Percentiles rank a stretch among this genome's conserved stretches.
Conservation (phyloP, 2,113 vertebrate genomes). For the Grammomys dolichurus region DNA sequence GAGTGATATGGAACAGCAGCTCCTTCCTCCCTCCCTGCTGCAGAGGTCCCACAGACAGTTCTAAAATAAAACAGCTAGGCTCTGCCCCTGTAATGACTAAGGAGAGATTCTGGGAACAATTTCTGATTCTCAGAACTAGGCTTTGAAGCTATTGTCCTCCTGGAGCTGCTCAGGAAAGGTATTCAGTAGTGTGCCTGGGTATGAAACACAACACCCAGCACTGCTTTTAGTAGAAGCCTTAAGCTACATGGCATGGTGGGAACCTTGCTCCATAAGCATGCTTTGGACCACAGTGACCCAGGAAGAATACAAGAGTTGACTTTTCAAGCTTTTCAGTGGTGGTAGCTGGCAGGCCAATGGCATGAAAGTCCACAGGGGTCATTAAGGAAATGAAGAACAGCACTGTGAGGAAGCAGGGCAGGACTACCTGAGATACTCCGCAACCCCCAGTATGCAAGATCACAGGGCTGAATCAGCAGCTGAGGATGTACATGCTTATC, state of each 20-base stretch:
- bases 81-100: not conserved
- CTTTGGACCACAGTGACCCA: not conserved
- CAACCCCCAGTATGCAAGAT: not conserved
- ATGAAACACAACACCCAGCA: conserved; percentile 20
- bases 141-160: conserved; percentile 23
- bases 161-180: not conserved
- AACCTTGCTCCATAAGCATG: not conserved
- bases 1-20: not conserved
- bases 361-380: not conserved
- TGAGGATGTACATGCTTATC: not conserved
- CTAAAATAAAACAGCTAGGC: conserved; percentile 8
- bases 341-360: not conserved
- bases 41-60: not conserved
- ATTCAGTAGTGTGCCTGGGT: not conserved
- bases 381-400: not conserved
- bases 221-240: not conserved
- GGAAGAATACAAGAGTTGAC: not conserved
- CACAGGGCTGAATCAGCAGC: not conserved
- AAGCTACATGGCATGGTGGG: not conserved
- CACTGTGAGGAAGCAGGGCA: not conserved
- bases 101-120: not conserved
- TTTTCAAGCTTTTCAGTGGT: not conserved
- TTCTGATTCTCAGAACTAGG: conserved; percentile 17
- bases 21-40: not conserved
- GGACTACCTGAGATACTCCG: not conserved